Conservation (phyloP, 2,888 invertebrate genomes). For the Stramonita haemastoma region DNA sequence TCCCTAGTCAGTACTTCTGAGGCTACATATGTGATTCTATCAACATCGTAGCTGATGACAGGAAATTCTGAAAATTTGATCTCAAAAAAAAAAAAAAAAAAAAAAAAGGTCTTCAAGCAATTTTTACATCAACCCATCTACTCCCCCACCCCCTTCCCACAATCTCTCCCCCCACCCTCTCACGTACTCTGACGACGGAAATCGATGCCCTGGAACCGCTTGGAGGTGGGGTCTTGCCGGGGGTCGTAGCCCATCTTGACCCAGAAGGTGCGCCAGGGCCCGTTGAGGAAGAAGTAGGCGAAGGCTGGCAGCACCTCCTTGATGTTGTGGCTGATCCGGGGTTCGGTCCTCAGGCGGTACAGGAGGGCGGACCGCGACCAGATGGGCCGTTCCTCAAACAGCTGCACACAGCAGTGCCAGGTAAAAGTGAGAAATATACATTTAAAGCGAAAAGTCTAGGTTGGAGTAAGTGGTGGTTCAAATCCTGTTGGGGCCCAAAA, state of each 20-base stretch:
- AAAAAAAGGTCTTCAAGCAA: too few relatives aligned
- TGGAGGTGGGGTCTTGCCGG: slow-evolving; percentile 85
- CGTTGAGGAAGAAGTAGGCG: slow-evolving; percentile 90
- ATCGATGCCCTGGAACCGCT: slow-evolving; percentile 93
- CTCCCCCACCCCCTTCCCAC: not conserved
- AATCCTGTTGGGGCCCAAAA: too few relatives aligned
- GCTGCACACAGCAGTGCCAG: slow-evolving; percentile 79
- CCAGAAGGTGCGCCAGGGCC: slow-evolving; percentile 95
- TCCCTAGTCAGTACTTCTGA: too few relatives aligned
- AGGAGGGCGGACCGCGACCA: slow-evolving; percentile 90
- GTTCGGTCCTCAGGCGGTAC: slow-evolving; percentile 51
- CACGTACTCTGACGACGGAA: slow-evolving; percentile 79
- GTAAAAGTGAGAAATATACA: too few relatives aligned
- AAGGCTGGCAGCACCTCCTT: slow-evolving; percentile 85
- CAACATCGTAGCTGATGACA: too few relatives aligned
- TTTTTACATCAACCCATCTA: too few relatives aligned
- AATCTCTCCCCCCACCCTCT: not conserved
- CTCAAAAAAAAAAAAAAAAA: too few relatives aligned
- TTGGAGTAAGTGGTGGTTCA: too few relatives aligned
- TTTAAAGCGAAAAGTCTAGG: too few relatives aligned
- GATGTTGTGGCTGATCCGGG: slow-evolving; percentile 46
- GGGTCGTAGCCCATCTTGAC: slow-evolving; percentile 95
- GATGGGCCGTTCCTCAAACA: slow-evolving; percentile 91
- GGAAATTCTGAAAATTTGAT: too few relatives aligned
- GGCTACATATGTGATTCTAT: too few relatives aligned